Base-by-base conservation (phyloP, 53 echinoderm and acorn worm species). In the Zoroaster sp. region DNA sequence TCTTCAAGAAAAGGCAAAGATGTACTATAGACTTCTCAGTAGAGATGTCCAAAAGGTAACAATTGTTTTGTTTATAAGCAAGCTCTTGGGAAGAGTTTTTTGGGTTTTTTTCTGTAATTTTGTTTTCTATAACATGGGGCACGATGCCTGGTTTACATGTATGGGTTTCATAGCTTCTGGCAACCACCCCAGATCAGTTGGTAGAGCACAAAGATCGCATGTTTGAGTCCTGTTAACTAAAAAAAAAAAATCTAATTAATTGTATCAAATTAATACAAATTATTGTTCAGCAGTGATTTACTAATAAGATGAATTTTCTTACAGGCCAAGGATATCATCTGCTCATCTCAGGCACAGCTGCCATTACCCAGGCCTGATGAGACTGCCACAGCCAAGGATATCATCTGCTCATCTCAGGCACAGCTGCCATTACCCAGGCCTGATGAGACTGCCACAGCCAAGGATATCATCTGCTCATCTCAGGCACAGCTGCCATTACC, bases 1-100 rank as follows among this genome's bases (percentile, higher is more conserved):
- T 39, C 81, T 98, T 1, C 91, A 78, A 69, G 95, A 98, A 47
- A 94, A 92, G 66, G 95, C 96, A 17, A 66, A 69, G 45, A 40
- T 93, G 11, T 98, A 98, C 71, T 98, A 98, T 83, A 86, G 78
- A 54, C 55, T 98, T 40, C 90, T 98, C 3, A 92, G 81, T 42
- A 82, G 75, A 46, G 94, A 98, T 87, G 89, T 94, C 37, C 77
- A 92, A 1, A 92, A 96, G 92, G 98, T 96, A 79, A 65, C 88
- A 33, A 6, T 55, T 75, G 15, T 2, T 52, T 6, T 32, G 32
- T n/a, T n/a, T n/a, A n/a, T n/a, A n/a, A n/a, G n/a, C n/a, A n/a
- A n/a, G n/a, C n/a, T n/a, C n/a, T n/a, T n/a, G n/a, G n/a, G n/a
- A n/a, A n/a, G n/a, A n/a, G n/a, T n/a, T n/a, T n/a, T n/a, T n/a